Base-by-base conservation (phyloP, 2,888 invertebrate species). In the Drosophila prolongata region DNA sequence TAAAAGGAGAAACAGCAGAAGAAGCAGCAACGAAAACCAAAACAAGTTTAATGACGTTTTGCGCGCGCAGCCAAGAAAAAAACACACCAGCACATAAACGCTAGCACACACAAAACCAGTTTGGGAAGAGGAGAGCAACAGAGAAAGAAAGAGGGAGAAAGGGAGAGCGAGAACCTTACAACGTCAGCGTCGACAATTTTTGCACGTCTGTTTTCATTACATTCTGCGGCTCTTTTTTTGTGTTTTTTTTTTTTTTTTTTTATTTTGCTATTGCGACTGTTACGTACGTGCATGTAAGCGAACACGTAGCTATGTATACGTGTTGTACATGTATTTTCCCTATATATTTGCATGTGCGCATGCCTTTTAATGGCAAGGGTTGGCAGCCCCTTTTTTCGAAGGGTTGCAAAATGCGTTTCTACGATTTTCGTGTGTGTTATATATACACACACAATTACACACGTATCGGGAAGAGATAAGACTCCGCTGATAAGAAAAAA, bases 11-110 rank as follows among this genome's bases (percentile, higher is more conserved):
- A 59, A 57, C 57, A 40, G 40, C 56, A 58, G 57, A 71, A 54
- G 47, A 60, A 47, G 66, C 53, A 71, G 72, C 81, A 87, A 61
- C 77, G 72, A 77, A 80, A 79, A 87, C 75, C 80, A 89, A 90
- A 90, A 90, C 90, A 82, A 86, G 89, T 90, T 89, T 89, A 86
- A 80, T 90, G 89, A 89, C 90, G 89, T 85, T 85, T 87, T 86
- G 80, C 82, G 77, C 86, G 89, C 89, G 81, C 85, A 75, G 64
- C 59, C 57, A 69, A 65, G 69, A 72, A 57, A 66, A 43, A 67
- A 53, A 56, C 37, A 59, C 44, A 71, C 62, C 34, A 44, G 8
- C 42, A 59, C 34, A 56, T 9, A 57, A 14, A 57, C 34, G 10
- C 11, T 24, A 9, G 42, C 10, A 38, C 46, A 40, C 44, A 35